phyloP scores from a whole-genome alignment of 2,888 invertebrate genomes.

The Torymus aiolomorphi region DNA sequence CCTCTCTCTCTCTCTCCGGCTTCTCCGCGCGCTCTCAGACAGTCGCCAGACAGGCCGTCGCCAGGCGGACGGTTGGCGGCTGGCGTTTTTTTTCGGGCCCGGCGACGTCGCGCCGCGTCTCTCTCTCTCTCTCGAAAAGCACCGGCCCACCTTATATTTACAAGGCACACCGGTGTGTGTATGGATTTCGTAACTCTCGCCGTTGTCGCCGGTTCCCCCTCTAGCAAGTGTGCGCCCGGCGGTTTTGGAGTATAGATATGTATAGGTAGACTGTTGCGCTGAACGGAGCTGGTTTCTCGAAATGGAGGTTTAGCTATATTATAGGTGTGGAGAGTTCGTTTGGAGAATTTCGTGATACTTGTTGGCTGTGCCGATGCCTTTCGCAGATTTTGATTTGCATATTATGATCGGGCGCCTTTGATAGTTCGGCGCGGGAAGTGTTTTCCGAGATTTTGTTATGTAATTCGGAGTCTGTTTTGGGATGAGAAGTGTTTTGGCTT shows the following conservation, averaged over 20 bases:
- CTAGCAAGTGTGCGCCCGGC: no score
- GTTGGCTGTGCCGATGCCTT: not conserved
- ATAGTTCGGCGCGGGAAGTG: not conserved
- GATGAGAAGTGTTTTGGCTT: not conserved
- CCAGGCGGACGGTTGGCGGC: constrained; percentile 60
- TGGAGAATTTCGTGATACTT: not conserved
- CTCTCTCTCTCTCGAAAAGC: not conserved
- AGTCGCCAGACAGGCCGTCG: constrained; percentile 67
- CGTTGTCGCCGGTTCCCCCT: no score
- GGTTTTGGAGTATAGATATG: no score
- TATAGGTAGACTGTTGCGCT: not conserved
- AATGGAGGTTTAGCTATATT: not conserved
- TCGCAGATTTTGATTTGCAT: constrained; percentile 16
- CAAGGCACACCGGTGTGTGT: no score
- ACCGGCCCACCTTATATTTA: constrained; percentile 21
- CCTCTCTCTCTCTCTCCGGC: constrained; percentile 19
- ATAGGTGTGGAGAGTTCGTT: no score
- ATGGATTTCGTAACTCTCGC: constrained; percentile 32
- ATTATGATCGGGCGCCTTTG: not conserved
- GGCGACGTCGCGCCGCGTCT: not conserved
- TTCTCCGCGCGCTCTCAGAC: constrained; percentile 58
- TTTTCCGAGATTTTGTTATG: not conserved
- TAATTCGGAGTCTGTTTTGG: not conserved
- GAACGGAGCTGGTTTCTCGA: constrained; percentile 9
- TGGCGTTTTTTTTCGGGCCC: constrained; percentile 34